A percentile compares a stretch with the other conserved stretches of the same genome.
Evolutionary conservation across 2,888 invertebrate species (phyloP).

Genomic region (Dicranocentrus wangi): DNA sequence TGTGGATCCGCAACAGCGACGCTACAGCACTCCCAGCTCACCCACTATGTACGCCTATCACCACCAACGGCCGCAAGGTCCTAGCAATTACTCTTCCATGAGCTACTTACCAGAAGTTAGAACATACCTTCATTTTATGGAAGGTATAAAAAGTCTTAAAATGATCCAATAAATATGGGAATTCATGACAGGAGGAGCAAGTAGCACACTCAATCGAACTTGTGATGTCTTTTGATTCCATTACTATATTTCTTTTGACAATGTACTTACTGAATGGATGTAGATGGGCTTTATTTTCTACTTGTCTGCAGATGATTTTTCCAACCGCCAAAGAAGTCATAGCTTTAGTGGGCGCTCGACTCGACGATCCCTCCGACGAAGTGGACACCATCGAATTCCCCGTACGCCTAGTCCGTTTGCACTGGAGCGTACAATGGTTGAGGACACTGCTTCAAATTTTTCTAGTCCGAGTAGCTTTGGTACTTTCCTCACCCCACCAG

Average conservation of each 20-base stretch:
- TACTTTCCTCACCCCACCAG: constrained; percentile 61
- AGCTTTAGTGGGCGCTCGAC: constrained; percentile 61
- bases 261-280: no score
- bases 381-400: constrained; percentile 6
- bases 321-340: constrained; percentile 63
- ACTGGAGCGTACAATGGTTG: constrained; percentile 50
- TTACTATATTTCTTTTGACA: no score
- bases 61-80: constrained; percentile 36
- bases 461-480: constrained; percentile 65
- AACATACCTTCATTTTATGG: constrained; percentile 63
- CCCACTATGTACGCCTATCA: constrained; percentile 61
- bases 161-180: no score
- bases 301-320: constrained; percentile 60
- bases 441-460: constrained; percentile 51
- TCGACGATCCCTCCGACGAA: constrained; percentile 40
- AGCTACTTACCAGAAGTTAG: constrained; percentile 65
- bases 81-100: constrained; percentile 63
- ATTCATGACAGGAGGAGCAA: no score
- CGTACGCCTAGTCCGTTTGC: constrained; percentile 52
- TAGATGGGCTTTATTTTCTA: no score
- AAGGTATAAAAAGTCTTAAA: constrained; percentile 36
- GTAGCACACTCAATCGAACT: no score
- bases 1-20: constrained; percentile 57
- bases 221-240: no score
- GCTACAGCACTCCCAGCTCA: constrained; percentile 62